These are phyloP conservation scores for Corvus hawaiiensis DNA, from an alignment of 2,113 vertebrate species.

Conservation along the genomic window DNA sequence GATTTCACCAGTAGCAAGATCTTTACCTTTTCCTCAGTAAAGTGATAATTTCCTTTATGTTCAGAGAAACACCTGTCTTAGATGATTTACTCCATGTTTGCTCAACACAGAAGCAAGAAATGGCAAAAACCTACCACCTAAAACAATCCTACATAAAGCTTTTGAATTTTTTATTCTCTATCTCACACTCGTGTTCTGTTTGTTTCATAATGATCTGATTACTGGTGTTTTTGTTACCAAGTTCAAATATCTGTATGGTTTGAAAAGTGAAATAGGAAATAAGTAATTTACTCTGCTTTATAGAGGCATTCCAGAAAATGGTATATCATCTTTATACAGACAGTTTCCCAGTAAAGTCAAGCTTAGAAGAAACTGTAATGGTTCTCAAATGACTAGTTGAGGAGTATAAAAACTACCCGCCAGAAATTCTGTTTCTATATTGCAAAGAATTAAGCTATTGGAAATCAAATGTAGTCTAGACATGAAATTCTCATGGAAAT, in stretches of 20 bases:
- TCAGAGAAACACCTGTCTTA: background rate
- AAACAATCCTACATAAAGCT: background rate
- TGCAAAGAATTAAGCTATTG: slow-evolving; percentile 3
- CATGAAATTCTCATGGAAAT: background rate
- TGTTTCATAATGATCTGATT: background rate
- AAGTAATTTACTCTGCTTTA: background rate
- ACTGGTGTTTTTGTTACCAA: background rate
- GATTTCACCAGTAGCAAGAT: background rate
- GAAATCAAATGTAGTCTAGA: background rate
- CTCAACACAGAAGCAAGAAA: background rate
- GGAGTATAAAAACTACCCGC: background rate
- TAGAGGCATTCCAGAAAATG: background rate
- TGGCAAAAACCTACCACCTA: background rate
- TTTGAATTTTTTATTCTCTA: background rate
- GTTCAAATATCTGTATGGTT: background rate
- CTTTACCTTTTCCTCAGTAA: background rate
- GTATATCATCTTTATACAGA: background rate
- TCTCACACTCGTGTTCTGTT: background rate
- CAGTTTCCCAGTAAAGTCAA: background rate
- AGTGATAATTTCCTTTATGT: background rate
- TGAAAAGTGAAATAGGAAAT: background rate
- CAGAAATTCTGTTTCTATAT: slow-evolving; percentile 8
- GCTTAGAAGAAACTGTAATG: background rate
- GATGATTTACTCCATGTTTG: background rate
- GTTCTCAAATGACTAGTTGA: slow-evolving; percentile 2